phyloP scores from a whole-genome alignment of 1,140 invertebrate species.

The Camponotus vicinus region DNA sequence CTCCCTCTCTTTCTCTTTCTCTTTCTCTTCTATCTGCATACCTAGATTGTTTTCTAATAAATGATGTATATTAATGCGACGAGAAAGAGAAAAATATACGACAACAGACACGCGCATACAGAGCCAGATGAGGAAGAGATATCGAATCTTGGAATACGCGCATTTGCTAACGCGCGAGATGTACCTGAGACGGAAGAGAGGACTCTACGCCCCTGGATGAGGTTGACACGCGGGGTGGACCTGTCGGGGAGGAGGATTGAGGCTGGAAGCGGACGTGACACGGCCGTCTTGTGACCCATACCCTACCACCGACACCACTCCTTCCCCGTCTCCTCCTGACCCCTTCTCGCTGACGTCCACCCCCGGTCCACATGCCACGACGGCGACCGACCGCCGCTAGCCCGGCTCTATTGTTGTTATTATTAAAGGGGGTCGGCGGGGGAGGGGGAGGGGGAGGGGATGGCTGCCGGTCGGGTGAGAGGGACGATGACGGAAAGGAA shows the following conservation, averaged over 20 bases:
- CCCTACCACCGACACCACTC: constrained; percentile 72
- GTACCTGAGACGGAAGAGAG: constrained; percentile 66
- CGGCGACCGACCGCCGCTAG: constrained; percentile 80
- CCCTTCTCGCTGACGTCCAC: constrained; percentile 63
- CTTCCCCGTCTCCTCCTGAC: constrained; percentile 68
- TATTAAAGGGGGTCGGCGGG: constrained; percentile 82
- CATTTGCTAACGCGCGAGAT: constrained; percentile 37
- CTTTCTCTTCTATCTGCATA: not conserved
- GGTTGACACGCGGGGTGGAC: constrained; percentile 79
- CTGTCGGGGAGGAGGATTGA: constrained; percentile 80
- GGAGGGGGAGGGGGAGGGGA: constrained; percentile 39
- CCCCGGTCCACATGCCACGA: constrained; percentile 78
- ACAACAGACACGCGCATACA: no score
- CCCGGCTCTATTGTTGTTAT: constrained; percentile 85
- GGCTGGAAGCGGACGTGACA: constrained; percentile 84
- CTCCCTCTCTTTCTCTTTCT: no score
- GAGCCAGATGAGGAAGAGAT: not conserved
- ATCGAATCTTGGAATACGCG: constrained; percentile 13
- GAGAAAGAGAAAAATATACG: not conserved
- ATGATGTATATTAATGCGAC: not conserved
- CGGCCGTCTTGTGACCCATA: constrained; percentile 84
- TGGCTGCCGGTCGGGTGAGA: constrained; percentile 75
- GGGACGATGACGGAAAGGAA: constrained; percentile 86
- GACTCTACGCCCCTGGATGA: constrained; percentile 74
- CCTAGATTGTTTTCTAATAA: not conserved